These are phyloP conservation scores for Gobio gobio DNA, from an alignment of 2,113 vertebrate species.

Conservation along the genomic window DNA sequence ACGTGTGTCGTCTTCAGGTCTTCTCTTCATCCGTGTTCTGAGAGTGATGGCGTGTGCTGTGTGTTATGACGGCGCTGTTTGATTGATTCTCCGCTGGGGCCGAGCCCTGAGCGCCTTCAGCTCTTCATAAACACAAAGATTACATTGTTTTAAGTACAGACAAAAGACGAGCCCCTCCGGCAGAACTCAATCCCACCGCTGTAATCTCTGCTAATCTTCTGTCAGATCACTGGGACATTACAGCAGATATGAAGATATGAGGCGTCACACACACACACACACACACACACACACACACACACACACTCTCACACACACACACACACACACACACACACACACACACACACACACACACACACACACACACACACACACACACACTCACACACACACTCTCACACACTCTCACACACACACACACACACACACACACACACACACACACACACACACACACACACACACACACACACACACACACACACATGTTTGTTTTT, in stretches of 20 bases:
- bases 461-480: slow-evolving; percentile 4
- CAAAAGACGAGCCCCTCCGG: neutral
- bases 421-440: neutral
- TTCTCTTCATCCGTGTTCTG: neutral
- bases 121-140: neutral
- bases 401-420: neutral
- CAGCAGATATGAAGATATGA: too few relatives aligned
- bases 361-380: slow-evolving; percentile 1
- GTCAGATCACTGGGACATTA: neutral
- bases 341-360: too few relatives aligned
- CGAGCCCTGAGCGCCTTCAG: neutral
- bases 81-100: neutral
- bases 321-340: neutral
- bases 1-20: too few relatives aligned
- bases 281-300: neutral
- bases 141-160: neutral
- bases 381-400: neutral
- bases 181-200: neutral
- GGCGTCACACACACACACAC: neutral
- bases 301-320: neutral
- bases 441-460: neutral
- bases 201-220: neutral
- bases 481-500: too few relatives aligned
- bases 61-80: neutral
- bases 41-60: neutral